These are phyloP conservation scores for Seriola aureovittata DNA, from an alignment of 2,113 vertebrate genomes.

Conservation along the genomic window DNA sequence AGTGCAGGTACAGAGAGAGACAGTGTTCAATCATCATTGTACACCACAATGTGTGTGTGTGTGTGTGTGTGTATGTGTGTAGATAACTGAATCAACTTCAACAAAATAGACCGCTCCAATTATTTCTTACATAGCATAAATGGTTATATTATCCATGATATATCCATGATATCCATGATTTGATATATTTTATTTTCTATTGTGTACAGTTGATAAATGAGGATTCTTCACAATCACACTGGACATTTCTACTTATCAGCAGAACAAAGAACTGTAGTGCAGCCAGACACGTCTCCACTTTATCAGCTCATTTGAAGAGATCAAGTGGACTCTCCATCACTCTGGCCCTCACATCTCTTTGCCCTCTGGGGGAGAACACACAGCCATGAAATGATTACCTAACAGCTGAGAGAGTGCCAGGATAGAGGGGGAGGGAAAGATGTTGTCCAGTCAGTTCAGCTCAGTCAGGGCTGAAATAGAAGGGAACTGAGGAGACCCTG, in stretches of 20 bases:
- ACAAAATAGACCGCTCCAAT: background rate
- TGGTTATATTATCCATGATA: background rate
- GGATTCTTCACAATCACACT: background rate
- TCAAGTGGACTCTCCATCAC: constrained; percentile 17
- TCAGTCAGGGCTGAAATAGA: background rate
- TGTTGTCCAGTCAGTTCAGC: background rate
- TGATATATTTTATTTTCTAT: background rate
- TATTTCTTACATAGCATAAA: background rate
- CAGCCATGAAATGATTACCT: constrained; percentile 14
- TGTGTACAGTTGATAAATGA: background rate
- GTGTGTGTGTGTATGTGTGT: background rate
- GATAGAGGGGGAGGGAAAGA: background rate
- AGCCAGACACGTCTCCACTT: background rate
- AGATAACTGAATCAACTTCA: background rate
- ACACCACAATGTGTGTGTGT: background rate
- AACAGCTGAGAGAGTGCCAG: constrained; percentile 15
- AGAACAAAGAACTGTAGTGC: background rate
- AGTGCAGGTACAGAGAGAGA: background rate
- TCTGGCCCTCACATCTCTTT: background rate
- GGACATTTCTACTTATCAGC: background rate
- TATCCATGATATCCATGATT: no score
- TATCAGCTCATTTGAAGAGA: constrained; percentile 3
- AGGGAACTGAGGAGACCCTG: background rate
- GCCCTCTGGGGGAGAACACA: constrained; percentile 10
- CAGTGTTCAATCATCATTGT: background rate